Percentiles rank a stretch among this genome's conserved stretches.
phyloP scores from a whole-genome alignment of 1,140 invertebrate species.

The Nomia melanderi region DNA sequence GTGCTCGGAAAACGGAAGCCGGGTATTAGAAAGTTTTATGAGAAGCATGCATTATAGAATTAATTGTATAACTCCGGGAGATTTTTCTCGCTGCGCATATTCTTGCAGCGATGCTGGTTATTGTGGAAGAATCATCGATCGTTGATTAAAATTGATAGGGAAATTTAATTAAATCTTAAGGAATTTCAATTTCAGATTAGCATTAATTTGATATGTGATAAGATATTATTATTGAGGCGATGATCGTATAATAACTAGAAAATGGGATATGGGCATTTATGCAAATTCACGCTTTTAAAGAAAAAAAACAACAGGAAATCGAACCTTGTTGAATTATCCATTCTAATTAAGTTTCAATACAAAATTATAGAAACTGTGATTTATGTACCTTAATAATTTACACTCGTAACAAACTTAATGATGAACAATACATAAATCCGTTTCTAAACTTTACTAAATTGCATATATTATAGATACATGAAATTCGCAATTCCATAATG shows the following conservation, averaged over 20 bases:
- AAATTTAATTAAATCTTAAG: background rate
- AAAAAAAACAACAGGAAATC: background rate
- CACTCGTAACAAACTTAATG: too few relatives aligned
- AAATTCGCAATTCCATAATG: too few relatives aligned
- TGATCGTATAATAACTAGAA: too few relatives aligned
- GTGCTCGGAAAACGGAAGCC: background rate
- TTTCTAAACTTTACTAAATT: too few relatives aligned
- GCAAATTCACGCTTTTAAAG: background rate
- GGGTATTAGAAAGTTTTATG: slow-evolving; percentile 1
- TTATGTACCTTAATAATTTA: too few relatives aligned
- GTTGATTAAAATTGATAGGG: background rate
- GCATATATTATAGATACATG: too few relatives aligned
- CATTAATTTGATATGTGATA: background rate
- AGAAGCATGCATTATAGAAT: background rate
- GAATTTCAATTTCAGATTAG: background rate
- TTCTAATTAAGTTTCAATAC: too few relatives aligned
- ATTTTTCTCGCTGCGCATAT: background rate
- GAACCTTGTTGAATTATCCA: too few relatives aligned
- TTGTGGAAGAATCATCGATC: background rate
- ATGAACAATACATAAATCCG: too few relatives aligned
- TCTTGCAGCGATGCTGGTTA: background rate
- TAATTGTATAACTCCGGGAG: background rate
- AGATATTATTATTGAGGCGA: background rate
- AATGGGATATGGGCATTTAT: background rate
- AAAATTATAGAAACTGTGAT: too few relatives aligned